phyloP scores from a whole-genome alignment of 2,888 invertebrate genomes.

The Bembecia ichneumoniformis region DNA sequence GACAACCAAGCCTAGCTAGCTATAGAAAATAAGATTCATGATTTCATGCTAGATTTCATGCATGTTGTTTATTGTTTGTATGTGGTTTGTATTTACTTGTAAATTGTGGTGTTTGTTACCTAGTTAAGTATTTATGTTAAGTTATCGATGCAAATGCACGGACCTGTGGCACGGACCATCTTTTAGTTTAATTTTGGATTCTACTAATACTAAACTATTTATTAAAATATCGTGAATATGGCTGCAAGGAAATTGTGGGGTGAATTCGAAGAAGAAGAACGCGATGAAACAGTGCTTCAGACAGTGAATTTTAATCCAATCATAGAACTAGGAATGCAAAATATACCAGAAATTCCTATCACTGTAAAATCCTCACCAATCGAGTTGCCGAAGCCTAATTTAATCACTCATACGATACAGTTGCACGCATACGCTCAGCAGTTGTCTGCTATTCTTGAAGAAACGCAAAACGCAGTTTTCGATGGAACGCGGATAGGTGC shows the following conservation, averaged over 20 bases:
- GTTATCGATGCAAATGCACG: no score
- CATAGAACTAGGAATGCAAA: slow-evolving; percentile 65
- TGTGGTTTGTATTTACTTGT: no score
- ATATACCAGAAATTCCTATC: slow-evolving; percentile 63
- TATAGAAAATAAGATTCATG: no score
- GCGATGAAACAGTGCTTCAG: slow-evolving; percentile 45
- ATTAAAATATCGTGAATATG: slow-evolving; percentile 19
- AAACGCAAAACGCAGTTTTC: slow-evolving; percentile 43
- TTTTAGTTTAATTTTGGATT: no score
- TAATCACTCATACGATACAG: slow-evolving; percentile 61
- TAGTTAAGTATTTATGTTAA: no score
- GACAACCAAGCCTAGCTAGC: no score
- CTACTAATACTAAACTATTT: neutral
- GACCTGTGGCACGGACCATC: no score
- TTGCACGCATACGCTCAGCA: slow-evolving; percentile 51
- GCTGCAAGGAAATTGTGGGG: slow-evolving; percentile 50
- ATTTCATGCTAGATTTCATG: no score
- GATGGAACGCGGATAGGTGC: slow-evolving; percentile 45
- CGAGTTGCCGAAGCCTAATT: slow-evolving; percentile 53
- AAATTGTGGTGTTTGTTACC: no score
- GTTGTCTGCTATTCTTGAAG: slow-evolving; percentile 44
- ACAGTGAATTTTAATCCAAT: slow-evolving; percentile 65
- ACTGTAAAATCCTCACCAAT: slow-evolving; percentile 59
- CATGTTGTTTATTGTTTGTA: no score
- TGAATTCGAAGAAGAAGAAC: slow-evolving; percentile 47